Base-by-base conservation (phyloP, 2,888 invertebrate genomes). In the Philopedon plagiatum region DNA sequence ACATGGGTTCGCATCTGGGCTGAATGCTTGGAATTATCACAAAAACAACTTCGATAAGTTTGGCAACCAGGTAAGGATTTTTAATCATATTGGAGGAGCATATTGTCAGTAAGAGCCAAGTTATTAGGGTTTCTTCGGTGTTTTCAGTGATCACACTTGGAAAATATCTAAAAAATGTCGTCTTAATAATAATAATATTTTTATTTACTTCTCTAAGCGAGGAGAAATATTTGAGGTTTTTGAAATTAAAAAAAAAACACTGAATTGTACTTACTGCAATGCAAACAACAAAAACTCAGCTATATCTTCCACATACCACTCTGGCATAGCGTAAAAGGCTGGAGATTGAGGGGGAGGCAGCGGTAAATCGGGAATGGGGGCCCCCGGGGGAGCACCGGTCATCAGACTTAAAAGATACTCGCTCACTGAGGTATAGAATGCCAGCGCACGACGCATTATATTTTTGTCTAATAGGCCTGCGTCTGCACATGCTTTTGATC, bases 241-340 rank as follows among this genome's bases (percentile, higher is more conserved):
- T n/a, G n/a, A n/a, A n/a, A n/a, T 26, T 49, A 13, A 26, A 21
- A 61, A 23, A 11, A 61, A 9, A 39, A 39, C 3, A 5, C 1
- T 5, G n/a, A n/a, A 29, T 4, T 39, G 5, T 62, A 92, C 94
- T 93, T 87, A 96, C 95, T 96, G 96, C 81, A 98, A 90, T 2
- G 94, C 91, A 83, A 98, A 97, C 32, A 97, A 90, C 81, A 98
- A 89, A 86, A 98, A 96, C 86, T 99, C 98, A 9, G 98, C 97
- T 79, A 98, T 93, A 84, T 99, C 98, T 86, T 99, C 99, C 78
- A 99, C 92, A 85, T 97, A 96, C 94, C 97, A 98, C 88, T 99
- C 98, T 41, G 99, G 99, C 82, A 96, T 89, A 79, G 97, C 95
- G 63, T 93, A 91, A 88, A 98, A 98, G 78, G 92, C 89, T 78